phyloP scores from a whole-genome alignment of 1,140 invertebrate species.

The Berghia stephanieae region DNA sequence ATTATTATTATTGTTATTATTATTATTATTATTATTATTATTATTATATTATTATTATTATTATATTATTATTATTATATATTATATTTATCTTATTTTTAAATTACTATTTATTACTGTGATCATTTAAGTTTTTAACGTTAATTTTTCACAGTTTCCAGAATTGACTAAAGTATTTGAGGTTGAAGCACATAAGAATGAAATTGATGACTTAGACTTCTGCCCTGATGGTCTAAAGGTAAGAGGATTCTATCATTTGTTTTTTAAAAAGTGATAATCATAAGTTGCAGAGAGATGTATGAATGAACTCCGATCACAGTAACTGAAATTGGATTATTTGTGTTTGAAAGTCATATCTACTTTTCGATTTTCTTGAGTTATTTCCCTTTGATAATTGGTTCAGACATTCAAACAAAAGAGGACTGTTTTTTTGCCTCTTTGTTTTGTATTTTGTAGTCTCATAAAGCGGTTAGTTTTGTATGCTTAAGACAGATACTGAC shows the following conservation, averaged over 20 bases:
- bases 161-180: conserved; percentile 76
- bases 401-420: too few species aligned
- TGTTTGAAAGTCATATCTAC: not conserved
- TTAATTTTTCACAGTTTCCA: conserved; percentile 73
- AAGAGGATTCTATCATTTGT: conserved; percentile 41
- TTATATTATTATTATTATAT: not conserved
- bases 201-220: conserved; percentile 93
- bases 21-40: not conserved
- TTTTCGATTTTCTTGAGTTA: not conserved
- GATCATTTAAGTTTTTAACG: not conserved
- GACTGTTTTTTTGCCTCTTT: too few species aligned
- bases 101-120: too few species aligned
- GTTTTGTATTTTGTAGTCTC: too few species aligned
- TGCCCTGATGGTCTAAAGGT: conserved; percentile 78
- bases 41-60: not conserved
- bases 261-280: conserved; percentile 20
- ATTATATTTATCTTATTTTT: too few species aligned
- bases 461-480: too few species aligned
- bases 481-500: too few species aligned
- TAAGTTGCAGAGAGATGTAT: too few species aligned
- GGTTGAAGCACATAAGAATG: conserved; percentile 79
- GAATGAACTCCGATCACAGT: too few species aligned
- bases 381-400: not conserved
- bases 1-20: not conserved
- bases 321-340: too few species aligned